Conservation (phyloP, 2,888 invertebrate species). For the Hirudinaria manillensis region DNA sequence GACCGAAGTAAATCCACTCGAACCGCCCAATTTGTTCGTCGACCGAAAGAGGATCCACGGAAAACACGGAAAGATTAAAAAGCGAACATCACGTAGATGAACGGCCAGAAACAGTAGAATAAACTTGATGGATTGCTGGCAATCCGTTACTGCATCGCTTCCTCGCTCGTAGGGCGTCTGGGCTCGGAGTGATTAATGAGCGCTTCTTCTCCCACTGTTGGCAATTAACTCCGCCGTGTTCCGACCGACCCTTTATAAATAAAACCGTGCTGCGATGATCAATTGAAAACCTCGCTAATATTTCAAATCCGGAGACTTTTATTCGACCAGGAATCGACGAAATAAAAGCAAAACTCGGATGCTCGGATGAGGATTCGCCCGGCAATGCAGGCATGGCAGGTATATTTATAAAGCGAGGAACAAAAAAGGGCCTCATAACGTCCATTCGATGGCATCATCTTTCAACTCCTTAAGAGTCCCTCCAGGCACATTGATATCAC, state of each 20-base stretch:
- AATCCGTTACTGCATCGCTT: conserved; percentile 5
- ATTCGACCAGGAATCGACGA: too few relatives aligned
- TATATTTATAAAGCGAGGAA: not conserved
- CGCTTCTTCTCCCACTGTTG: not conserved
- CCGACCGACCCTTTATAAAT: too few relatives aligned
- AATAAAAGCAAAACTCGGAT: too few relatives aligned
- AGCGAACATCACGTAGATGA: too few relatives aligned
- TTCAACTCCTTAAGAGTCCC: conserved; percentile 10
- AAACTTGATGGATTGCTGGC: not conserved
- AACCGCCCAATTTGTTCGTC: too few relatives aligned
- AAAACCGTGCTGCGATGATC: too few relatives aligned
- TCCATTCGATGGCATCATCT: not conserved
- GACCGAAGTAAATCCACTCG: too few relatives aligned
- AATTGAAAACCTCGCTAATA: too few relatives aligned
- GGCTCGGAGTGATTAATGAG: not conserved
- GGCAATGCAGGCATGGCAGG: not conserved
- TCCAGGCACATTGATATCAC: conserved; percentile 5
- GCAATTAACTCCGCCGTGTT: too few relatives aligned
- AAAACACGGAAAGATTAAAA: not conserved
- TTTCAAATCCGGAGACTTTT: too few relatives aligned
- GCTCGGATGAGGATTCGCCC: not conserved
- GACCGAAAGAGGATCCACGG: not conserved
- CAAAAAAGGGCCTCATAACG: not conserved
- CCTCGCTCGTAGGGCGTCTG: not conserved
- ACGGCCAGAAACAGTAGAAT: not conserved